Conservation (phyloP, 2,888 invertebrate genomes). For the Apomyelois bistriatella region DNA sequence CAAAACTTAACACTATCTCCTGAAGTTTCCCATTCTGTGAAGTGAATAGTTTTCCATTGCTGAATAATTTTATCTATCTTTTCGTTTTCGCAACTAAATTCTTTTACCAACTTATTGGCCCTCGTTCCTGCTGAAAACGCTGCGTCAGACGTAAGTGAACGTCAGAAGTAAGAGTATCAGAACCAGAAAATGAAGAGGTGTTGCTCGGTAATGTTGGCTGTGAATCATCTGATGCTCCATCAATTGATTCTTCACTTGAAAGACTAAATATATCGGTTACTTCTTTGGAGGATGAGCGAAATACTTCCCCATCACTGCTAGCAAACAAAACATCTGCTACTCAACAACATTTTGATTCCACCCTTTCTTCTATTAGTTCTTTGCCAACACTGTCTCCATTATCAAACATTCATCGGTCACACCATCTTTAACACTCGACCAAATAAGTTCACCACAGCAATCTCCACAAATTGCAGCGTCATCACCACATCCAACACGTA, state of each 20-base stretch:
- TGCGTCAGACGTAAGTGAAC: slow-evolving; percentile 10
- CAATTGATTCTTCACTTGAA: slow-evolving; percentile 10
- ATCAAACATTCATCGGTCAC: slow-evolving; percentile 10
- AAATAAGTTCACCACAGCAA: neutral
- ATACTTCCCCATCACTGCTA: neutral
- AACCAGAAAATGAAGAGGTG: slow-evolving; percentile 6
- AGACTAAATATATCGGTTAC: slow-evolving; percentile 7
- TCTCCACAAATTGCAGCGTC: neutral
- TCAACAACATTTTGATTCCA: neutral
- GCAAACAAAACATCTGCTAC: neutral
- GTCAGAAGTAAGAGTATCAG: too few relatives aligned
- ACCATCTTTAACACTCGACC: slow-evolving; percentile 9
- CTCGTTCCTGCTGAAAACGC: slow-evolving; percentile 7
- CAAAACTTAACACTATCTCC: too few relatives aligned
- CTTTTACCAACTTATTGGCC: too few relatives aligned
- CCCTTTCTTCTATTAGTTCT: slow-evolving; percentile 10
- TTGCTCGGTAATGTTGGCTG: neutral
- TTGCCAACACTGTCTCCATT: slow-evolving; percentile 10
- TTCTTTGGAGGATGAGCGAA: slow-evolving; percentile 6
- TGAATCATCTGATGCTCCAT: slow-evolving; percentile 9
- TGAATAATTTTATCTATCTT: too few relatives aligned
- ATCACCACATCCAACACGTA: neutral
- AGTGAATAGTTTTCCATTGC: too few relatives aligned
- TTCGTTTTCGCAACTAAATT: too few relatives aligned
- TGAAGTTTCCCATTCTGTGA: too few relatives aligned